phyloP scores from a whole-genome alignment of 2,888 invertebrate species.

The Thera obeliscata region DNA sequence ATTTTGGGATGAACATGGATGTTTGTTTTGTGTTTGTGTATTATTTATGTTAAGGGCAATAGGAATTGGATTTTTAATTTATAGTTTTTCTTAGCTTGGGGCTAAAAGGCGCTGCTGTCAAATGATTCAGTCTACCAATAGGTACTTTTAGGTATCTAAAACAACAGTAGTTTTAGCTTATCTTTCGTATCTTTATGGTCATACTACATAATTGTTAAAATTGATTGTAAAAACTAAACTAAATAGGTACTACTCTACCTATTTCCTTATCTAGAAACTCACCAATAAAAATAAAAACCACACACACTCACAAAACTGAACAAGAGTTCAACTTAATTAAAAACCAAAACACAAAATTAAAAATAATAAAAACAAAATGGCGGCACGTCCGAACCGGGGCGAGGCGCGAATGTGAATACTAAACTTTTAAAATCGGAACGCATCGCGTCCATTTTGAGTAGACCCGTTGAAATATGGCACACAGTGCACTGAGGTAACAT shows the following conservation, averaged over 20 bases:
- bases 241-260: not conserved
- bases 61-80: too few species aligned
- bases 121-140: too few species aligned
- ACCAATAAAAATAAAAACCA: slow-evolving; percentile 25
- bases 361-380: slow-evolving; percentile 59
- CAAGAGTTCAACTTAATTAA: slow-evolving; percentile 18
- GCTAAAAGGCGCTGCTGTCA: too few species aligned
- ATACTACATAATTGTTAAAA: not conserved
- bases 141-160: not conserved
- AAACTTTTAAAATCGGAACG: slow-evolving; percentile 72
- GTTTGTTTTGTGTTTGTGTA: too few species aligned
- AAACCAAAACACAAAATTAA: slow-evolving; percentile 36
- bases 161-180: not conserved
- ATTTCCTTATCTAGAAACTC: slow-evolving; percentile 5
- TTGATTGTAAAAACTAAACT: not conserved
- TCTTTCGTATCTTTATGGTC: not conserved
- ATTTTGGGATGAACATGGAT: too few species aligned
- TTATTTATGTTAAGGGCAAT: too few species aligned
- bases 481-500: not conserved
- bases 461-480: slow-evolving; percentile 28
- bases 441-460: slow-evolving; percentile 47
- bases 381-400: slow-evolving; percentile 52
- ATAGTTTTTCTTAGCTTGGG: too few species aligned
- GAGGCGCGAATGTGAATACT: slow-evolving; percentile 72
- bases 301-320: slow-evolving; percentile 15